Conservation (phyloP, 2,888 invertebrate genomes). For the Drosophila macrospina region DNA sequence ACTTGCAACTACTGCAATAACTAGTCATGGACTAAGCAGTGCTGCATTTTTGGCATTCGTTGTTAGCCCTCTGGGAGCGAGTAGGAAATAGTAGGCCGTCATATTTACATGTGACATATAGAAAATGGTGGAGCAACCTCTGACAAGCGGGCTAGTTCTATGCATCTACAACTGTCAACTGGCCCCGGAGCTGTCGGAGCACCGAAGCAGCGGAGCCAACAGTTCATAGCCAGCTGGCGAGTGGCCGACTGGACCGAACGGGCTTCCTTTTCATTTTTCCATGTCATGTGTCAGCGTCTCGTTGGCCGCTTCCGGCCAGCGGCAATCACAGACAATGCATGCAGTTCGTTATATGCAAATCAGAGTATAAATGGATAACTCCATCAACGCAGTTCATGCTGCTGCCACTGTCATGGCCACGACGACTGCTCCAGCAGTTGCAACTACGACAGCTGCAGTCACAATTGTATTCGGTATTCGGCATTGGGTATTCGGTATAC, state of each 20-base stretch:
- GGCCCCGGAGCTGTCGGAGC: slow-evolving; percentile 17
- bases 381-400: slow-evolving; percentile 81
- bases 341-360: slow-evolving; percentile 73
- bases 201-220: neutral
- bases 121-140: slow-evolving; percentile 47
- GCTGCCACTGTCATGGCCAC: slow-evolving; percentile 41
- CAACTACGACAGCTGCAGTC: slow-evolving; percentile 41
- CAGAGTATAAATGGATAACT: slow-evolving; percentile 82
- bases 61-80: neutral
- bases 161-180: slow-evolving; percentile 40
- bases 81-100: slow-evolving; percentile 38
- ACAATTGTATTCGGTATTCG: slow-evolving; percentile 38
- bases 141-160: slow-evolving; percentile 35
- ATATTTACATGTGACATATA: slow-evolving; percentile 74
- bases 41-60: slow-evolving; percentile 50
- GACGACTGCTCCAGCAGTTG: slow-evolving; percentile 30
- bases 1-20: slow-evolving; percentile 8
- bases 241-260: slow-evolving; percentile 4
- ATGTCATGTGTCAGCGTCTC: slow-evolving; percentile 81
- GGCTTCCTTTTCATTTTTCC: slow-evolving; percentile 79
- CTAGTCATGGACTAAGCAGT: slow-evolving; percentile 61
- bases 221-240: slow-evolving; percentile 17
- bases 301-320: slow-evolving; percentile 73
- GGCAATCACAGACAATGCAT: slow-evolving; percentile 75
- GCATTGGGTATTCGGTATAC: slow-evolving; percentile 40